phyloP scores from a whole-genome alignment of 2,888 invertebrate genomes.

The Parnassius smintheus region DNA sequence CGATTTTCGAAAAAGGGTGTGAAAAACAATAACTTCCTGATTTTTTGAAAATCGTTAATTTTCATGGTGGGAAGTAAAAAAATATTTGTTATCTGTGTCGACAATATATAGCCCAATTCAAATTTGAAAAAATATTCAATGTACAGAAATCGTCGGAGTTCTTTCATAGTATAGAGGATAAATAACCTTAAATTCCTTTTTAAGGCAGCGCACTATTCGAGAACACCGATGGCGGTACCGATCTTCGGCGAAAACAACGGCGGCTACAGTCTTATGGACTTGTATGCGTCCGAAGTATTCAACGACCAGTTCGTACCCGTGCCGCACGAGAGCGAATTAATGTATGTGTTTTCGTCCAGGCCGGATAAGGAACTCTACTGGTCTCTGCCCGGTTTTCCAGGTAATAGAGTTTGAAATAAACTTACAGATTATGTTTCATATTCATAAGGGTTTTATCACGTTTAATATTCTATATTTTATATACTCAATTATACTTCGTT shows the following conservation, averaged over 20 bases:
- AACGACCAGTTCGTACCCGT: slow-evolving; percentile 60
- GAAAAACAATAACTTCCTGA: too few relatives aligned
- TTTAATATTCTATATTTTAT: too few relatives aligned
- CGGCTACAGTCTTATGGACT: slow-evolving; percentile 62
- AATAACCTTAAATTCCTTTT: slow-evolving; percentile 5
- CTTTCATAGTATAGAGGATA: too few relatives aligned
- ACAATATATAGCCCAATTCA: too few relatives aligned
- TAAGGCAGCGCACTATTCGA: slow-evolving; percentile 58
- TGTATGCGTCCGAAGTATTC: slow-evolving; percentile 54
- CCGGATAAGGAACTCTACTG: slow-evolving; percentile 60
- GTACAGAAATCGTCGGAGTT: too few relatives aligned
- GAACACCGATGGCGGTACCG: slow-evolving; percentile 59
- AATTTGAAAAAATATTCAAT: too few relatives aligned
- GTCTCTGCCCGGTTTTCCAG: slow-evolving; percentile 70
- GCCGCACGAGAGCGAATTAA: slow-evolving; percentile 64
- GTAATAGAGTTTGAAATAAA: slow-evolving; percentile 36
- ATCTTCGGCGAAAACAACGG: slow-evolving; percentile 66
- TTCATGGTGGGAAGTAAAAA: too few relatives aligned
- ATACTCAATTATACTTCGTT: too few relatives aligned
- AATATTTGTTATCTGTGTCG: too few relatives aligned
- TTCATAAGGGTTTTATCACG: neutral
- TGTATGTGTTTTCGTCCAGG: slow-evolving; percentile 57
- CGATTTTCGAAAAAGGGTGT: too few relatives aligned
- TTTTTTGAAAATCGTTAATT: too few relatives aligned
- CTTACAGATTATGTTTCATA: neutral